Percentiles rank a stretch among this genome's conserved stretches.
Evolutionary conservation across 2,797 vertebrate species (phyloP).

Genomic region (Danio aesculapii): DNA sequence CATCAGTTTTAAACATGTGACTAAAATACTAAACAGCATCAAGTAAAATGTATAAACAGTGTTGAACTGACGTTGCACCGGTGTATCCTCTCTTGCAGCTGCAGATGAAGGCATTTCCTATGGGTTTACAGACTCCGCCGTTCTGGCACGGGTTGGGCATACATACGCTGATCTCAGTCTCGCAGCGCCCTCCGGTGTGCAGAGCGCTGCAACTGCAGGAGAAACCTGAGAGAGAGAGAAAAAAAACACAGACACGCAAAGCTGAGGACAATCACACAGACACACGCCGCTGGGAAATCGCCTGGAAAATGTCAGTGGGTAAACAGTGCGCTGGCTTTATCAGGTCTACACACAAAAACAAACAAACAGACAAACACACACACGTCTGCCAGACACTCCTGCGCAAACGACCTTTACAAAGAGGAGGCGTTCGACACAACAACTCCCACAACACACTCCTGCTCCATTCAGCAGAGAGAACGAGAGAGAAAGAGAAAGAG

Average conservation of each 20-base stretch:
- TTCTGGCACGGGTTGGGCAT: conserved; percentile 95
- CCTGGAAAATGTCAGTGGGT: conserved; percentile 46
- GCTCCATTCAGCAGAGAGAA: neutral
- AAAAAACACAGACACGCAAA: neutral
- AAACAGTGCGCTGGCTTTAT: conserved; percentile 40
- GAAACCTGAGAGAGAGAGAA: conserved; percentile 81
- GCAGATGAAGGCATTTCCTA: conserved; percentile 93
- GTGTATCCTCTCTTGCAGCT: conserved; percentile 92
- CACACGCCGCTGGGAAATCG: conserved; percentile 43
- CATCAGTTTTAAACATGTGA: neutral
- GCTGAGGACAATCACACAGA: neutral
- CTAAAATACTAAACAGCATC: neutral
- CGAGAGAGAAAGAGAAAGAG: neutral
- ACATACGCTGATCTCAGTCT: conserved; percentile 93
- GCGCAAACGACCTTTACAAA: conserved; percentile 38
- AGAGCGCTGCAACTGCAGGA: conserved; percentile 90
- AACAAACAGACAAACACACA: neutral
- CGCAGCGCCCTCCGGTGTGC: conserved; percentile 93
- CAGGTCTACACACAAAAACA: conserved; percentile 31
- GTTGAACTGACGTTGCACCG: conserved; percentile 88
- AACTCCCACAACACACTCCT: conserved; percentile 13
- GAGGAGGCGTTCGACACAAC: neutral
- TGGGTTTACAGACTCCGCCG: conserved; percentile 87
- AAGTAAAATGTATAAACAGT: neutral
- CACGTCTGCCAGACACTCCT: neutral